Conservation (phyloP, 2,888 invertebrate species). For the Zeuzera pyrina region DNA sequence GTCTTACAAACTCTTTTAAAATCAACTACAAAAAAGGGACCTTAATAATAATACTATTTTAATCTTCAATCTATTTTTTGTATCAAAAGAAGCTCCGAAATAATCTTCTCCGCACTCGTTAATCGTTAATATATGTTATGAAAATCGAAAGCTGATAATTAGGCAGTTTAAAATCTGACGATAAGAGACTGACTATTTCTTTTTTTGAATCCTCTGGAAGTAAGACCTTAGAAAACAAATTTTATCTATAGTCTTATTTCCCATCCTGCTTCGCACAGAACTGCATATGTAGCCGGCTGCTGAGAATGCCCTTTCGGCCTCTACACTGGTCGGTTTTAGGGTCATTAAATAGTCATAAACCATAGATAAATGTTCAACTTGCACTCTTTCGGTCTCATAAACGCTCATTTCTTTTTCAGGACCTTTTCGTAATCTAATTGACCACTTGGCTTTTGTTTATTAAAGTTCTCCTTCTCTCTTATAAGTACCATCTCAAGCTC, state of each 20-base stretch:
- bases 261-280: slow-evolving; percentile 10
- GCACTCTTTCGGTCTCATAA: slow-evolving; percentile 4
- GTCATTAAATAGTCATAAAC: slow-evolving; percentile 11
- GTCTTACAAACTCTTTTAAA: slow-evolving; percentile 2
- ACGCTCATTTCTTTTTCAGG: slow-evolving; percentile 4
- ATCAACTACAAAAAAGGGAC: not conserved
- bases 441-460: slow-evolving; percentile 7
- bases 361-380: slow-evolving; percentile 2
- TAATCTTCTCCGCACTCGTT: slow-evolving; percentile 1
- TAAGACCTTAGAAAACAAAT: slow-evolving; percentile 9
- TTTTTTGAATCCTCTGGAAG: too few species aligned
- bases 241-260: slow-evolving; percentile 9
- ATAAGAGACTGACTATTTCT: too few species aligned
- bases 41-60: too few species aligned
- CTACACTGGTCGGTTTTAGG: too few species aligned
- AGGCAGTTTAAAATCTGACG: too few species aligned
- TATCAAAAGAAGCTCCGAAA: slow-evolving; percentile 1
- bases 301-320: too few species aligned
- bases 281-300: too few species aligned
- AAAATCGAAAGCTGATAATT: too few species aligned
- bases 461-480: too few species aligned
- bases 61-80: slow-evolving; percentile 2
- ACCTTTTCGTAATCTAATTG: slow-evolving; percentile 9
- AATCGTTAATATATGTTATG: too few species aligned
- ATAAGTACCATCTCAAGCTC: too few species aligned